Percentiles rank a stretch among this genome's conserved stretches.
Conservation (phyloP, 2,888 invertebrate genomes). For the Limenitis camilla region DNA sequence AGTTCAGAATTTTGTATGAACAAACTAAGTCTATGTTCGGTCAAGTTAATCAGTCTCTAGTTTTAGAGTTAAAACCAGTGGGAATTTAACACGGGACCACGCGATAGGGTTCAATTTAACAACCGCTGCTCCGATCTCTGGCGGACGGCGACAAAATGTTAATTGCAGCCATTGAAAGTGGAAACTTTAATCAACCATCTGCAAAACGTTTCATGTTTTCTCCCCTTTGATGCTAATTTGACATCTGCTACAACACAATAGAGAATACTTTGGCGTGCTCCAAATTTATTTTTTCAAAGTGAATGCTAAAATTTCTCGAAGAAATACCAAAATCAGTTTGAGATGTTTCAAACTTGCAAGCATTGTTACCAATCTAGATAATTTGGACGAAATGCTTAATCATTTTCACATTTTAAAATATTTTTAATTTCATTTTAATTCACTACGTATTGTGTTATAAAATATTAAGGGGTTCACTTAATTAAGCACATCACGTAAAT, state of each 20-base stretch:
- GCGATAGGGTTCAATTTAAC: slow-evolving; percentile 32
- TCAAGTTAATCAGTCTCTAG: slow-evolving; percentile 30
- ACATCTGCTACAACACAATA: slow-evolving; percentile 9
- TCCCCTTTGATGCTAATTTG: slow-evolving; percentile 6
- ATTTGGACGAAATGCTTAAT: background rate
- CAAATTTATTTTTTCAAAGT: slow-evolving; percentile 6
- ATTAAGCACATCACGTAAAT: too few relatives aligned
- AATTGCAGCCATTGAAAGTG: slow-evolving; percentile 34
- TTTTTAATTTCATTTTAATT: too few relatives aligned
- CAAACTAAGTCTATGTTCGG: slow-evolving; percentile 24
- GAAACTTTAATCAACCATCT: slow-evolving; percentile 26
- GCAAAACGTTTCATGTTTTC: slow-evolving; percentile 15
- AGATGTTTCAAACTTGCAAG: slow-evolving; percentile 10
- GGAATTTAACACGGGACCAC: slow-evolving; percentile 30
- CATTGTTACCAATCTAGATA: background rate
- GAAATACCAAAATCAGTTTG: slow-evolving; percentile 17
- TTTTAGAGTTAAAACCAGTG: slow-evolving; percentile 28
- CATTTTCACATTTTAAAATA: too few relatives aligned
- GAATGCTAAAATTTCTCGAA: slow-evolving; percentile 8
- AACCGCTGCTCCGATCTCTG: slow-evolving; percentile 27
- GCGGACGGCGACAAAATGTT: slow-evolving; percentile 32
- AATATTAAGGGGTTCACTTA: background rate
- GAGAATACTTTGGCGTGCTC: slow-evolving; percentile 1
- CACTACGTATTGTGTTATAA: background rate
- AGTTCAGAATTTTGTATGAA: slow-evolving; percentile 23